Evolutionary conservation across 2,797 vertebrate species (phyloP).

Genomic region (Gallinago stenura): DNA sequence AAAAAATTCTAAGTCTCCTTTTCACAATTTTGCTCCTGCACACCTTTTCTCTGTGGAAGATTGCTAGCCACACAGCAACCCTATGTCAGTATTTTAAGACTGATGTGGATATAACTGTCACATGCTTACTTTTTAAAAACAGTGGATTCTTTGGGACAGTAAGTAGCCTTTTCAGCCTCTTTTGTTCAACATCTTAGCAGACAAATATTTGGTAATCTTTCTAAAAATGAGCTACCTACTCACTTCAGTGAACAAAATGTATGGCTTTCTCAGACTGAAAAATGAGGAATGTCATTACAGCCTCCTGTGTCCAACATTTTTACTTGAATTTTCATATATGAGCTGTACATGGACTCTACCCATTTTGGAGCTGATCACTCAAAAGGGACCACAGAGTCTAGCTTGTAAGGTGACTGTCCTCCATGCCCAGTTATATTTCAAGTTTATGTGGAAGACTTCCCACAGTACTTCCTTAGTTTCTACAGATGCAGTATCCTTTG

Average conservation of each 20-base stretch:
- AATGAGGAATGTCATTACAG: not conserved
- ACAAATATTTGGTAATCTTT: not conserved
- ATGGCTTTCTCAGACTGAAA: not conserved
- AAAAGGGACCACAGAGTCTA: not conserved
- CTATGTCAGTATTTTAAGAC: not conserved
- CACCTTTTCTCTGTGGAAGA: not conserved
- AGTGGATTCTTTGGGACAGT: not conserved
- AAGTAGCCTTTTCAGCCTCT: not conserved
- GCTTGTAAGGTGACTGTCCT: not conserved
- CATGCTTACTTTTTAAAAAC: not conserved
- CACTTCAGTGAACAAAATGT: not conserved
- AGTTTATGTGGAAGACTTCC: not conserved
- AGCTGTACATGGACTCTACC: not conserved
- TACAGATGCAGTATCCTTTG: not conserved
- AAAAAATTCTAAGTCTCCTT: not conserved
- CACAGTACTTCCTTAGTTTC: not conserved
- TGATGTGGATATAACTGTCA: not conserved
- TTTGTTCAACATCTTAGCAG: not conserved
- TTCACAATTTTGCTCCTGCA: not conserved
- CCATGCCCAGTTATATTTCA: not conserved
- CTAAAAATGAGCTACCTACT: not conserved
- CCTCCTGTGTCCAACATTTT: not conserved
- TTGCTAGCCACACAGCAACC: not conserved
- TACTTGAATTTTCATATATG: not conserved
- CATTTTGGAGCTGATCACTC: not conserved